Percentiles rank a stretch among this genome's conserved stretches.
Conservation (phyloP, 2,113 vertebrate species). For the Sceloporus undulatus region DNA sequence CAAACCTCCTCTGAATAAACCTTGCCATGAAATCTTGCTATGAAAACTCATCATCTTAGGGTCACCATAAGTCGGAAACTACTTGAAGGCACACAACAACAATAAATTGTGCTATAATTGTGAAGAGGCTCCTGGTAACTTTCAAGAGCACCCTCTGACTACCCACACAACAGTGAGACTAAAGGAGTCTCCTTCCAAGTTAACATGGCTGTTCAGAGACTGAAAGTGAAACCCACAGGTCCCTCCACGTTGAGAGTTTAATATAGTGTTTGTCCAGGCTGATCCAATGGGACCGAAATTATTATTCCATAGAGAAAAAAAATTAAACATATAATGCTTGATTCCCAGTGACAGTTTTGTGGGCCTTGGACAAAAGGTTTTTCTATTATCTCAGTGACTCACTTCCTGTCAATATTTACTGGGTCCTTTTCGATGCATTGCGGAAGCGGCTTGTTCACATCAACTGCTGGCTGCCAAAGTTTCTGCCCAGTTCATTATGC, state of each 20-base stretch:
- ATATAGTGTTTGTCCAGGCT: background rate
- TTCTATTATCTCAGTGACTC: conserved; percentile 31
- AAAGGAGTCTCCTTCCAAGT: background rate
- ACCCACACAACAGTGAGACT: background rate
- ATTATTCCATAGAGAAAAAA: background rate
- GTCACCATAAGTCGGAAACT: too few species aligned
- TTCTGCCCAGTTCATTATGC: conserved; percentile 51
- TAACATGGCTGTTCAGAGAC: too few species aligned
- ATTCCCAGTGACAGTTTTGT: background rate
- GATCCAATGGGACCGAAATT: background rate
- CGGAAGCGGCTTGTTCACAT: background rate
- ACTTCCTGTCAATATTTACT: conserved; percentile 42
- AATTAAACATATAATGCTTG: conserved; percentile 16
- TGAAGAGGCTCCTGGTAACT: too few species aligned
- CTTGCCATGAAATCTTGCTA: too few species aligned
- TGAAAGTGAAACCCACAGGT: background rate
- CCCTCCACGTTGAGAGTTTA: background rate
- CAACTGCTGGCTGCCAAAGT: conserved; percentile 47
- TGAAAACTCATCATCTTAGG: too few species aligned
- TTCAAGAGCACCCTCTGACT: background rate
- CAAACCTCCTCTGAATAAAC: too few species aligned
- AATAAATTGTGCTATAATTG: too few species aligned
- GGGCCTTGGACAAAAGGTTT: background rate
- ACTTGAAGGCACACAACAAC: too few species aligned
- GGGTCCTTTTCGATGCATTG: conserved; percentile 32